A percentile compares a stretch with the other conserved stretches of the same genome.
phyloP scores from a whole-genome alignment of 2,113 vertebrate genomes.

The Larimichthys polyactis region DNA sequence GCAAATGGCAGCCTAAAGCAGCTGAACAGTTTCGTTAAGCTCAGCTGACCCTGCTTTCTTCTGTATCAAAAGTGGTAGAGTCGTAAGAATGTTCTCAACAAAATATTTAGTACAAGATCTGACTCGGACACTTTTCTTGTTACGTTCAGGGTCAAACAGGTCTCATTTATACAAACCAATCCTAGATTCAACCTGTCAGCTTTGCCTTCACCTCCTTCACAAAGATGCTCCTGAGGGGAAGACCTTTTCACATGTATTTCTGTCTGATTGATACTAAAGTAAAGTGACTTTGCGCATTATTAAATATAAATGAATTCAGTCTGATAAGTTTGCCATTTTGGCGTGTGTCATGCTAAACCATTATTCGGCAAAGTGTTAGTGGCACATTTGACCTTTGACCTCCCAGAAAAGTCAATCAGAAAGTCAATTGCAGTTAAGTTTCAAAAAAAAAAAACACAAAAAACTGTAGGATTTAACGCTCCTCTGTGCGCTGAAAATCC shows the following conservation, averaged over 20 bases:
- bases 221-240: neutral
- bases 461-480: neutral
- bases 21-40: too few relatives aligned
- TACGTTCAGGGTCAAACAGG: conserved; percentile 9
- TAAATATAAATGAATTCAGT: conserved; percentile 9
- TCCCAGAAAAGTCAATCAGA: neutral
- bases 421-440: neutral
- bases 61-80: neutral
- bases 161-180: neutral
- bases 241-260: conserved; percentile 38
- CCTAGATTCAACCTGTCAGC: conserved; percentile 25
- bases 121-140: conserved; percentile 2
- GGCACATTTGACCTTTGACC: neutral
- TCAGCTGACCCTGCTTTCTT: neutral
- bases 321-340: neutral
- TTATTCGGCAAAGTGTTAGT: neutral
- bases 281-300: neutral
- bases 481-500: neutral
- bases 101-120: neutral
- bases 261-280: neutral
- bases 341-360: neutral
- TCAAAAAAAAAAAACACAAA: neutral
- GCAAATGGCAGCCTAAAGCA: neutral
- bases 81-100: neutral
- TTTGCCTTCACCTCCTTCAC: neutral